Evolutionary conservation across 2,113 vertebrate species (phyloP).

Genomic region (Herpetotheres cachinnans): DNA sequence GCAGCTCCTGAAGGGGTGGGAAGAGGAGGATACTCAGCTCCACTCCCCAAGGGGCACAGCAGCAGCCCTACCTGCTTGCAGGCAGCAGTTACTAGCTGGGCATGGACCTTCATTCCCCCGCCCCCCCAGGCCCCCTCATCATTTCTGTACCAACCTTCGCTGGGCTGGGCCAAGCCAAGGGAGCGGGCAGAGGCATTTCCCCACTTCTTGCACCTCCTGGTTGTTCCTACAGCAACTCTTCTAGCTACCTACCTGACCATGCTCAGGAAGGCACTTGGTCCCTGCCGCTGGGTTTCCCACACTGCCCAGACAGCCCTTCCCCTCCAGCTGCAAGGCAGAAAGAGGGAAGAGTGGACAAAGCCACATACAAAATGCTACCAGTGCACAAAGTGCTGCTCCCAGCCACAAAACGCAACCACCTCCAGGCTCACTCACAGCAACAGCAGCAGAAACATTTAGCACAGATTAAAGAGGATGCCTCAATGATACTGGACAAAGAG

Average conservation of each 20-base stretch:
- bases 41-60: neutral
- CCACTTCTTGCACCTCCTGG: neutral
- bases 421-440: neutral
- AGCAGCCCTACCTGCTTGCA: neutral
- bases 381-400: neutral
- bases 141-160: neutral
- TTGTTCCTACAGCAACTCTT: neutral
- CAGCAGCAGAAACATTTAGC: neutral
- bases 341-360: neutral
- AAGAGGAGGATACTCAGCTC: neutral
- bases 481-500: neutral
- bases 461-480: neutral
- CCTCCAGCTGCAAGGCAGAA: neutral
- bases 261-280: neutral
- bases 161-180: neutral
- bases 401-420: neutral
- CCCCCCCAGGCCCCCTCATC: neutral
- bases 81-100: neutral
- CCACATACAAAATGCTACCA: neutral
- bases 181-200: neutral
- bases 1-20: neutral
- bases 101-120: neutral
- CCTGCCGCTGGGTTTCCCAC: neutral
- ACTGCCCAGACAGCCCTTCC: neutral
- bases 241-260: too few species aligned